phyloP scores from a whole-genome alignment of 2,113 vertebrate species.

The Apodemus sylvaticus region DNA sequence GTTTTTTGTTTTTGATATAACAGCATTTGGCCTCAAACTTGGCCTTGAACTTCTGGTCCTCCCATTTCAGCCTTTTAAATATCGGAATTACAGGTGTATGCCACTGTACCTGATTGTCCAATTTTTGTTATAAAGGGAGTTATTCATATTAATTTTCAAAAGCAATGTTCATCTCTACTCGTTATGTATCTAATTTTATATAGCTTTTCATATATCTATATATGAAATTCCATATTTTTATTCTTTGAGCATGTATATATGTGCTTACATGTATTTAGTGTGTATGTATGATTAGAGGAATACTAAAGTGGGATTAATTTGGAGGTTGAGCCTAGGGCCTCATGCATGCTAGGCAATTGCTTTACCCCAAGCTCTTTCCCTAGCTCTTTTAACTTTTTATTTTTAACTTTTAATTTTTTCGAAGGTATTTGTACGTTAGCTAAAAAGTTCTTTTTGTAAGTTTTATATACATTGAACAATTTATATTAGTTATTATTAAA shows the following conservation, averaged over 20 bases:
- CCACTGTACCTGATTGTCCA: background rate
- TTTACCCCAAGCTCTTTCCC: background rate
- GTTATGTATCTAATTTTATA: background rate
- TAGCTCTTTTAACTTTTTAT: background rate
- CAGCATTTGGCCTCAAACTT: background rate
- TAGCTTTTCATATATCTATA: background rate
- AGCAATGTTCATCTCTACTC: background rate
- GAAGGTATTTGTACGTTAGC: background rate
- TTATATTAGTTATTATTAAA: background rate
- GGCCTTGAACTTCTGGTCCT: background rate
- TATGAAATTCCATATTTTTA: background rate
- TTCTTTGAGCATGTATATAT: background rate
- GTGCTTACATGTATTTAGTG: background rate
- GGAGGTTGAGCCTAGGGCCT: background rate
- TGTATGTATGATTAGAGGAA: background rate
- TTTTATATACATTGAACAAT: background rate
- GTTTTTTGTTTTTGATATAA: background rate
- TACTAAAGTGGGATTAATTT: background rate
- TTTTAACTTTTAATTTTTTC: conserved; percentile 20
- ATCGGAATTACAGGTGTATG: background rate
- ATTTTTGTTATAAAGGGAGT: background rate
- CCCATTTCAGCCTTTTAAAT: background rate
- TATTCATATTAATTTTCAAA: background rate
- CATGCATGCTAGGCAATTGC: background rate
- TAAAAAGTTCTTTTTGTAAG: background rate